Evolutionary conservation across 1,140 invertebrate species (phyloP).

Genomic region (Leptinotarsa undecemlineata): DNA sequence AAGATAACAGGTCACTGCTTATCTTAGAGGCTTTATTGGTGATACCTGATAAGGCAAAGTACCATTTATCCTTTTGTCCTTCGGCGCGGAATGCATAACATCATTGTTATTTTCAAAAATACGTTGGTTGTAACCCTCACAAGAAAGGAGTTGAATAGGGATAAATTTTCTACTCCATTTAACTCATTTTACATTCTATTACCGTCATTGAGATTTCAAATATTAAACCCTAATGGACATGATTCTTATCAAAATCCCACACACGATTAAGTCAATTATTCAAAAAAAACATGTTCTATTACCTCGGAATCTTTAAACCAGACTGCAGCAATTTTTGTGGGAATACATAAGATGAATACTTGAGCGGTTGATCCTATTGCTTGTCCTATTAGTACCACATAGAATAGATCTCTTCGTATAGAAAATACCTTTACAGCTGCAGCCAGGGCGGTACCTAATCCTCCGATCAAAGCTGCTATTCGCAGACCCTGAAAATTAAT

Average conservation of each 20-base stretch:
- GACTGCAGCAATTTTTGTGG: conserved; percentile 70
- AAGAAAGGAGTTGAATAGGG: too few relatives aligned
- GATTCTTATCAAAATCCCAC: neutral
- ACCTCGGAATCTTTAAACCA: conserved; percentile 66
- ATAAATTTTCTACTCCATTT: too few relatives aligned
- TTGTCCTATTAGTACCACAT: conserved; percentile 69
- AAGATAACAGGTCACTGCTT: too few relatives aligned
- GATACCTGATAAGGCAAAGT: too few relatives aligned
- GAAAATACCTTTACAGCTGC: conserved; percentile 75
- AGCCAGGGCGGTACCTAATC: conserved; percentile 60
- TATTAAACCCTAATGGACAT: too few relatives aligned
- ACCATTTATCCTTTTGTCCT: too few relatives aligned
- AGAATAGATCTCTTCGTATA: conserved; percentile 63
- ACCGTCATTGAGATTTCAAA: too few relatives aligned
- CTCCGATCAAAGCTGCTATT: conserved; percentile 52
- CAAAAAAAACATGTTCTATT: conserved; percentile 31
- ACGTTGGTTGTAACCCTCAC: too few relatives aligned
- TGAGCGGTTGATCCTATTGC: conserved; percentile 67
- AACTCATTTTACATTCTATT: too few relatives aligned
- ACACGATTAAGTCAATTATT: neutral
- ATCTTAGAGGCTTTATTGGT: too few relatives aligned
- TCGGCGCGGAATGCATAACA: too few relatives aligned
- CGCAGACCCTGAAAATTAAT: conserved; percentile 47
- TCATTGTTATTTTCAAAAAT: too few relatives aligned
- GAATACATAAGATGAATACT: conserved; percentile 73